phyloP scores from a whole-genome alignment of 2,888 invertebrate species.

The Phoenoteleia sp. region DNA sequence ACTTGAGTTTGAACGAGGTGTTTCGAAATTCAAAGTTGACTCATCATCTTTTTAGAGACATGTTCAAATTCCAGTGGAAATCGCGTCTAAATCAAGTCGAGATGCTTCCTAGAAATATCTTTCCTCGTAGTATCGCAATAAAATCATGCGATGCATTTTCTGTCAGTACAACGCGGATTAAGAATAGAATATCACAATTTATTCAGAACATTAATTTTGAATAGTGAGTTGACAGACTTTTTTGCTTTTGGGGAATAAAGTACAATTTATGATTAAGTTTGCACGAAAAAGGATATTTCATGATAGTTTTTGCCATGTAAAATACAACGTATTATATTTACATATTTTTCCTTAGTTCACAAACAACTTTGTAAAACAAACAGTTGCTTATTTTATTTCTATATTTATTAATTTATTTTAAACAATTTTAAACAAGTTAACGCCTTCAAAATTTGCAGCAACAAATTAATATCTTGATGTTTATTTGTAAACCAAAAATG shows the following conservation, averaged over 20 bases:
- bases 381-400: no score
- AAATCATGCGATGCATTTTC: constrained; percentile 42
- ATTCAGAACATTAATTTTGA: constrained; percentile 20
- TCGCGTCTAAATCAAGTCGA: constrained; percentile 39
- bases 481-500: no score
- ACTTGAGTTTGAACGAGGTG: neutral
- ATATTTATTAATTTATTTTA: no score
- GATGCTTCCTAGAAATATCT: constrained; percentile 42
- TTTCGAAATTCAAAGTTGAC: neutral
- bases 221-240: constrained; percentile 38
- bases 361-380: no score
- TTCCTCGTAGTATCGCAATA: constrained; percentile 45
- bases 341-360: no score
- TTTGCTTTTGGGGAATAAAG: neutral
- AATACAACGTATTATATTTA: no score
- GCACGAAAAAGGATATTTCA: neutral
- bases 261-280: constrained; percentile 24
- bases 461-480: no score
- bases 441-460: no score
- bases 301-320: no score
- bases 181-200: constrained; percentile 51
- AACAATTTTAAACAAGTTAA: no score
- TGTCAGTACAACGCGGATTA: constrained; percentile 4
- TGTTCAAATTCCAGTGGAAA: constrained; percentile 30
- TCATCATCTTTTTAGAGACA: neutral